Percentiles rank a stretch among this genome's conserved stretches.
phyloP scores from a whole-genome alignment of 2,888 invertebrate species.

The Ectemnius lituratus region DNA sequence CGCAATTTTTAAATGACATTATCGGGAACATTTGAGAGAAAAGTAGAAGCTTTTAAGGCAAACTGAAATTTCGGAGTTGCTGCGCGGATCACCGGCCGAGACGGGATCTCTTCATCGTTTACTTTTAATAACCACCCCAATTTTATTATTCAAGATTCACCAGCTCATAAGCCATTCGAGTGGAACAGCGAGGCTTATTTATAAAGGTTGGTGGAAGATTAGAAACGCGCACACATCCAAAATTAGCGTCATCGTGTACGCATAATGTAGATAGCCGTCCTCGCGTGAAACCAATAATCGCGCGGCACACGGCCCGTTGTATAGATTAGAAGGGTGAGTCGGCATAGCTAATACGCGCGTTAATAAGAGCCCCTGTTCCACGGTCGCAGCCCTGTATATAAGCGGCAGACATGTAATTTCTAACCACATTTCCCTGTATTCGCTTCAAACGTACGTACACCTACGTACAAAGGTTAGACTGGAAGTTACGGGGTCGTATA shows the following conservation, averaged over 20 bases:
- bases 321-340: constrained; percentile 74
- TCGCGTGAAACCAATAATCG: constrained; percentile 75
- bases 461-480: constrained; percentile 56
- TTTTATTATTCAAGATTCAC: too few relatives aligned
- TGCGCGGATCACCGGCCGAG: constrained; percentile 40
- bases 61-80: constrained; percentile 58
- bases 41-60: constrained; percentile 58
- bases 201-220: constrained; percentile 51
- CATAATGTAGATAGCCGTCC: constrained; percentile 71
- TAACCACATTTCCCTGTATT: constrained; percentile 70
- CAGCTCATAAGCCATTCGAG: too few relatives aligned
- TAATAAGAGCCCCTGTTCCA: constrained; percentile 71
- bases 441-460: constrained; percentile 60
- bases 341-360: constrained; percentile 72
- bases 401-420: constrained; percentile 70
- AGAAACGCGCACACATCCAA: constrained; percentile 55
- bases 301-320: constrained; percentile 62
- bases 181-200: constrained; percentile 33
- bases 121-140: too few relatives aligned
- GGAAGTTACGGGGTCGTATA: constrained; percentile 60
- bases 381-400: constrained; percentile 62
- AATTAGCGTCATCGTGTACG: constrained; percentile 64
- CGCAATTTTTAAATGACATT: constrained; percentile 67
- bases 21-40: constrained; percentile 57
- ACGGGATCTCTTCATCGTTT: background rate